A percentile compares a stretch with the other conserved stretches of the same genome.
These are phyloP conservation scores for Ophiodon elongatus DNA, from an alignment of 2,113 vertebrate species.

Conservation along the genomic window DNA sequence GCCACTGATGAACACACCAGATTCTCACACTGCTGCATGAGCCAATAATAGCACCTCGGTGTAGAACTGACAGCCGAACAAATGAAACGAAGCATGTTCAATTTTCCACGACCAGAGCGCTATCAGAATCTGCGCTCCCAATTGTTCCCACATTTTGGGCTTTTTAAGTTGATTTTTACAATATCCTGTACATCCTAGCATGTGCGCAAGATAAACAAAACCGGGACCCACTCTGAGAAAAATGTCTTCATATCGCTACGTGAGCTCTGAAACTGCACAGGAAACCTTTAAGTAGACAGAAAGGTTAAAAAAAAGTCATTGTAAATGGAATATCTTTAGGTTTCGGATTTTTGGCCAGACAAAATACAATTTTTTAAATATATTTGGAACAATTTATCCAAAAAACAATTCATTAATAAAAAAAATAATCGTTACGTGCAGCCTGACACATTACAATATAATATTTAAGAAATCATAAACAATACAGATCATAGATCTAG, in stretches of 20 bases:
- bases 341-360: neutral
- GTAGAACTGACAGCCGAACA: slow-evolving; percentile 27
- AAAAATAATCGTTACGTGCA: neutral
- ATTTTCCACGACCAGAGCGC: neutral
- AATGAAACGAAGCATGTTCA: slow-evolving; percentile 17
- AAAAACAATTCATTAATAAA: neutral
- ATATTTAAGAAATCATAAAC: neutral
- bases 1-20: slow-evolving; percentile 78
- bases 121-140: slow-evolving; percentile 14
- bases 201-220: neutral
- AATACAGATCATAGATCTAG: neutral
- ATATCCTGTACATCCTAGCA: neutral
- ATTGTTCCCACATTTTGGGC: slow-evolving; percentile 24
- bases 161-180: neutral
- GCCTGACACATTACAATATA: neutral
- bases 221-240: neutral
- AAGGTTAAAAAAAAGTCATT: neutral
- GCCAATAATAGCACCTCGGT: slow-evolving; percentile 39
- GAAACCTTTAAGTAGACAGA: neutral
- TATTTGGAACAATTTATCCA: neutral
- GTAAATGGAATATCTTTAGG: neutral
- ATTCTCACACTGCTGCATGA: slow-evolving; percentile 57
- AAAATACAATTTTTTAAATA: neutral
- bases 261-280: neutral
- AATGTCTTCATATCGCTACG: neutral